Conservation (phyloP, 2,113 vertebrate species). For the Syngnathus floridae region DNA sequence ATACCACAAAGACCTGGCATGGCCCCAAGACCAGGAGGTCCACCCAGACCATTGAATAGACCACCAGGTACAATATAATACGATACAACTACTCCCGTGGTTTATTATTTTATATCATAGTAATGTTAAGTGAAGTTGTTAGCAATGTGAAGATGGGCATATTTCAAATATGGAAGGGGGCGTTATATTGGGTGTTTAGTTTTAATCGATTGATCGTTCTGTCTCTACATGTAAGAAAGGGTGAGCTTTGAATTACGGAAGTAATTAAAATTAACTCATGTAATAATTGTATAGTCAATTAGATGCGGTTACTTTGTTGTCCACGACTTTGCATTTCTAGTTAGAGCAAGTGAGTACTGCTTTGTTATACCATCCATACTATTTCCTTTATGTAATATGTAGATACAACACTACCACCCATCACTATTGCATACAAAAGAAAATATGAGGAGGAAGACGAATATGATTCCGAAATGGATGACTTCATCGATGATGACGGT, state of each 20-base stretch:
- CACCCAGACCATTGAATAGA: conserved; percentile 71
- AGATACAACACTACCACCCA: conserved; percentile 71
- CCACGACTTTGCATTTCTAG: neutral
- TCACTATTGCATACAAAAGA: conserved; percentile 76
- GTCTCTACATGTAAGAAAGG: too few relatives aligned
- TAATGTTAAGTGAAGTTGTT: too few relatives aligned
- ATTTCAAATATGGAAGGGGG: too few relatives aligned
- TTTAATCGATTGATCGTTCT: too few relatives aligned
- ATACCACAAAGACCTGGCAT: conserved; percentile 53
- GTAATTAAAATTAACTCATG: neutral
- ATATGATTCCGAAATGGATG: conserved; percentile 96
- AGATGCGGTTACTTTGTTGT: neutral
- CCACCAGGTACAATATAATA: conserved; percentile 57
- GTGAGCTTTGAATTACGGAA: too few relatives aligned
- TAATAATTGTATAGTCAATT: neutral
- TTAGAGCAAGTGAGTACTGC: neutral
- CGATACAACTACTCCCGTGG: too few relatives aligned
- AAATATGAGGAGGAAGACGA: conserved; percentile 82
- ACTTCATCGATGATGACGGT: conserved; percentile 94
- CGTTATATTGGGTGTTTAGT: too few relatives aligned
- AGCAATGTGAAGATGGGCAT: too few relatives aligned
- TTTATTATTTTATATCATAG: too few relatives aligned
- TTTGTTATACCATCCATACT: neutral
- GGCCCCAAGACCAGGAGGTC: conserved; percentile 63
- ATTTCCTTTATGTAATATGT: neutral